These are phyloP conservation scores for Xiphophorus couchianus DNA, from an alignment of 2,113 vertebrate species.

Conservation along the genomic window DNA sequence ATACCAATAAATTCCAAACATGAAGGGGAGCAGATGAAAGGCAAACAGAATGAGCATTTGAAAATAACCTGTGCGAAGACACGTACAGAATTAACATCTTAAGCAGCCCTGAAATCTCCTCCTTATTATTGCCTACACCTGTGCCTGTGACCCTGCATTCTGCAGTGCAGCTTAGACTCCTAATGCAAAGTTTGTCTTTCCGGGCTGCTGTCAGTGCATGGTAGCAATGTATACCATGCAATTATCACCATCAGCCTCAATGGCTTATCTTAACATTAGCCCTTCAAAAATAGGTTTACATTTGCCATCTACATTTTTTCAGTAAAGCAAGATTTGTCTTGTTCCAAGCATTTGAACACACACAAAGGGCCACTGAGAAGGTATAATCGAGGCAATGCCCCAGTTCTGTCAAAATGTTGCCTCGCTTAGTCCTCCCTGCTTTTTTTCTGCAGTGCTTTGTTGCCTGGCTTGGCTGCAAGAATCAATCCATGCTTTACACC, in stretches of 20 bases:
- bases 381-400: constrained; percentile 70
- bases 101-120: constrained; percentile 52
- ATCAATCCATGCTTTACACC: constrained; percentile 70
- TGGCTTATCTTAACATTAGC: constrained; percentile 17
- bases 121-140: constrained; percentile 58
- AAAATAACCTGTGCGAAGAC: constrained; percentile 52
- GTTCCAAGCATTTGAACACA: constrained; percentile 59
- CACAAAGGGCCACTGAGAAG: constrained; percentile 66
- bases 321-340: constrained; percentile 42
- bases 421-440: constrained; percentile 49
- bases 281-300: constrained; percentile 4
- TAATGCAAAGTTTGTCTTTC: constrained; percentile 39
- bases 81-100: constrained; percentile 67
- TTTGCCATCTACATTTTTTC: constrained; percentile 47
- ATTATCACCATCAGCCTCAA: constrained; percentile 13
- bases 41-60: constrained; percentile 58
- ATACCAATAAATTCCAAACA: constrained; percentile 37
- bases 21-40: constrained; percentile 57
- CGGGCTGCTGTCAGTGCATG: constrained; percentile 29
- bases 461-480: constrained; percentile 51
- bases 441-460: constrained; percentile 58
- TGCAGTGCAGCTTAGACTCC: constrained; percentile 50
- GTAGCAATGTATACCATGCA: constrained; percentile 42
- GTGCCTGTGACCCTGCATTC: constrained; percentile 71
- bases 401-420: constrained; percentile 74